Percentiles rank a stretch among this genome's conserved stretches.
Conservation (phyloP, 2,113 vertebrate genomes). For the Lycocorax pyrrhopterus region DNA sequence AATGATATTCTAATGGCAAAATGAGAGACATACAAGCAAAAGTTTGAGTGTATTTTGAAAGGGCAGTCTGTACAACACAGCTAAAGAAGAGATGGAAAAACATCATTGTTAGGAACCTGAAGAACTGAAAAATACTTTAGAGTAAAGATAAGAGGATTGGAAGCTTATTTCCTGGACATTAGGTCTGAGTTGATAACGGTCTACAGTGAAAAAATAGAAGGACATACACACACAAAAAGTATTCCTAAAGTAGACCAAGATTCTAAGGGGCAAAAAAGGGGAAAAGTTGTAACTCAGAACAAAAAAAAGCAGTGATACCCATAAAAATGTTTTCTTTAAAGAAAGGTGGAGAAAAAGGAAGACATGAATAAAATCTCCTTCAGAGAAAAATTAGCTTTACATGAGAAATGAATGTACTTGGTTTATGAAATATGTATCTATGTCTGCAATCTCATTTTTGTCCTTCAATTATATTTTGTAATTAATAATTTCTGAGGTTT, state of each 20-base stretch:
- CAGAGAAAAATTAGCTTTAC: not conserved
- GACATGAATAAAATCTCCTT: not conserved
- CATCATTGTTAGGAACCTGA: not conserved
- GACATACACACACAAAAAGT: not conserved
- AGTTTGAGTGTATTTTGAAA: not conserved
- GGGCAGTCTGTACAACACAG: not conserved
- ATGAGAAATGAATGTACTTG: not conserved
- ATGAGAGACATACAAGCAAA: not conserved
- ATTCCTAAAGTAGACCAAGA: not conserved
- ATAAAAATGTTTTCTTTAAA: not conserved
- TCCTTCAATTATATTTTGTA: conserved; percentile 19
- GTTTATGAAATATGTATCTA: conserved; percentile 28
- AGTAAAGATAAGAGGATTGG: not conserved
- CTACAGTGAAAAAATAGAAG: not conserved
- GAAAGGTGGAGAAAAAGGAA: not conserved
- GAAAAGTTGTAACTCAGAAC: not conserved
- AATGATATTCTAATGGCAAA: not conserved
- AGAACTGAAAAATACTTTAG: not conserved
- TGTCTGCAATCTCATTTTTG: not conserved
- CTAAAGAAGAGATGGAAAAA: not conserved
- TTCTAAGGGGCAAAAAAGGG: not conserved
- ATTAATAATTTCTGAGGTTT: conserved; percentile 36
- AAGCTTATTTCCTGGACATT: not conserved
- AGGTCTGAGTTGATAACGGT: not conserved
- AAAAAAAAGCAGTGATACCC: not conserved